Base-by-base conservation (phyloP, 2,888 invertebrate species). In the Thymelicus acteon region DNA sequence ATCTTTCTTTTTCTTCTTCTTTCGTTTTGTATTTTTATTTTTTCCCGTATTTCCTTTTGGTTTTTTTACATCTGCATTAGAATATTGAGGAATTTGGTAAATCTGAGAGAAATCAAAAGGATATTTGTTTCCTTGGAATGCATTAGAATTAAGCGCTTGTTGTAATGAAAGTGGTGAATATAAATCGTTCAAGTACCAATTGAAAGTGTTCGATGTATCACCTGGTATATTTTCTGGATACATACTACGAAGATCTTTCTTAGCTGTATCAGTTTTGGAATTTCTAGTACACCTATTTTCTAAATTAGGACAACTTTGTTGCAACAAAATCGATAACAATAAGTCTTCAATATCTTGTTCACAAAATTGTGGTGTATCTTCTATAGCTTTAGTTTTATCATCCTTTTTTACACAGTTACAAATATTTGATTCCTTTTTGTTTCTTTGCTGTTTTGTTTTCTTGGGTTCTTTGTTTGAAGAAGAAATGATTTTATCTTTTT, bases 61-160 rank as follows among this genome's bases (percentile, higher is more conserved):
- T 24, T 68, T 66, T 10, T 60, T 74, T n/a, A 24, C 5, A 40
- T 67, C 62, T 58, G 13, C 8, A 69, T 61, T 73, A 3, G 72
- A 47, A 15, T 65, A 57, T 69, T 75, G 72, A 37, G 75, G 66
- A 37, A 70, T 63, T 75, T 76, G 76, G 68, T 78, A 77, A 37
- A 78, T 71, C 62, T 78, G 74, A 44, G 75, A 75, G 72, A 76
- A 74, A 48, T 79, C 75, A 52, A 72, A 78, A 6, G 79, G 79
- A 64, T 74, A 77, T 47, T 67, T 66, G n/a, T 65, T 68, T 64
- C 71, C 37, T 49, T 19, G 39, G 24, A 49, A 60, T 60, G 58
- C 24, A 37, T 70, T 54, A 40, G 61, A 54, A 61, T 65, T 65
- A 1, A 39, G 7, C 7, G 58, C 6, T 8, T 66, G 47, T 39